Conservation (phyloP, 2,797 vertebrate species). For the Fratercula arctica region DNA sequence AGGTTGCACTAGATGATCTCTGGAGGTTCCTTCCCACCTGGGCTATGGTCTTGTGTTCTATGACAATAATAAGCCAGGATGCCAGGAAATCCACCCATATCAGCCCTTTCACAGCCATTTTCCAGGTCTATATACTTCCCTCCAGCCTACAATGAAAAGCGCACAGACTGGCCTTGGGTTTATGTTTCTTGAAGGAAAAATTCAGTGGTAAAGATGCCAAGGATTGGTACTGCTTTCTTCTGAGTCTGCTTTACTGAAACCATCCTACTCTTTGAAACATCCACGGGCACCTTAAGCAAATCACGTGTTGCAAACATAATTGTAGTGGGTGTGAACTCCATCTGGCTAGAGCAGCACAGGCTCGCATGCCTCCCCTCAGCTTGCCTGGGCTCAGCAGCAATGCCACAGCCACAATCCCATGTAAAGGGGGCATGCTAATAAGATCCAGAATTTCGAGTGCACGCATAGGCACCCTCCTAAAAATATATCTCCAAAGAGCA, state of each 20-base stretch:
- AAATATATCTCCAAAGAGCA: not conserved
- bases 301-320: conserved; percentile 68
- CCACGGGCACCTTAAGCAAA: conserved; percentile 46
- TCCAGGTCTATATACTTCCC: not conserved
- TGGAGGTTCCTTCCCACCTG: not conserved
- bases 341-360: conserved; percentile 26
- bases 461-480: not conserved
- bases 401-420: not conserved
- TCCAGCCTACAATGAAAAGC: not conserved
- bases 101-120: not conserved
- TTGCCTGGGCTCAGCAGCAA: not conserved
- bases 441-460: not conserved
- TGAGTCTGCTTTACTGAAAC: conserved; percentile 12
- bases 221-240: not conserved
- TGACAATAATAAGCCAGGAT: not conserved
- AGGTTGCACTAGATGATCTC: not conserved
- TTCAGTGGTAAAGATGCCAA: not conserved
- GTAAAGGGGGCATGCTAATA: not conserved
- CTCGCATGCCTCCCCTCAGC: not conserved
- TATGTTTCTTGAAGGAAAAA: not conserved
- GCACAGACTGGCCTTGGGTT: not conserved
- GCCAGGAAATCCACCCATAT: not conserved
- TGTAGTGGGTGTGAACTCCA: conserved; percentile 69
- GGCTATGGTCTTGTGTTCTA: not conserved
- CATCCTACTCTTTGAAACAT: conserved; percentile 44